Evolutionary conservation across 2,797 vertebrate genomes (phyloP), one percentile per base, ranked within the genome.

Genomic region (Mionectes olivaceus): DNA sequence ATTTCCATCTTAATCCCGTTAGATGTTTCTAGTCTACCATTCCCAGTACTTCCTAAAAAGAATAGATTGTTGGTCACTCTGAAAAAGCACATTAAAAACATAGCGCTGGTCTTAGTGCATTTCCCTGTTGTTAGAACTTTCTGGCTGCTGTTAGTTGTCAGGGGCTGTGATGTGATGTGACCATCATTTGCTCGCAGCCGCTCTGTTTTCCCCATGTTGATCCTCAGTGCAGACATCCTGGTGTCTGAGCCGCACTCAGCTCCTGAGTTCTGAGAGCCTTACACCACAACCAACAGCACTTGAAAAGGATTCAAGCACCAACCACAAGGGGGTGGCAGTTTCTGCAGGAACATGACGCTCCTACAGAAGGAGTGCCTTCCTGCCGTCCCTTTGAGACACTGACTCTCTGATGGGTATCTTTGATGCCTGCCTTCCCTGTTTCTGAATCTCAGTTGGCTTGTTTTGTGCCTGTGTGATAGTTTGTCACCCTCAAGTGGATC

Each of bases 1-100:
- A 77, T 32, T 86, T 65, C 21, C 11, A 19, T 55, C 33, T 60
- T 59, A 44, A 59, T 82, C 41, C 32, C 50, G 8, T 50, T 67
- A 27, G 0, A 0, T 53, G 17, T 57, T 65, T 69, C 35, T 59
- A 39, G 33, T 71, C 12, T 70, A 8, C 18, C 11, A 41, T 69
- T 83, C 19, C 39, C 39, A 50, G 14, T 50, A 35, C 61, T 64
- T 28, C 33, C 46, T 35, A 43, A 39, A 52, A 74, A 46, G 11
- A 83, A 8, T 5, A 41, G 22, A 32, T 35, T 25, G 19, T 30
- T 76, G 11, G 13, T 81, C 55, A 55, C 13, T 21, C 15, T 9
- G 13, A 50, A 70, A 67, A 87, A 28, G 39, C 25, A 60, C 18
- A 7, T 56, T 30, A 27, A 44, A 57, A 69, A 32, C 0, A 0